These are phyloP conservation scores for Orchestes rusci DNA, from an alignment of 2,888 invertebrate species.

Conservation along the genomic window DNA sequence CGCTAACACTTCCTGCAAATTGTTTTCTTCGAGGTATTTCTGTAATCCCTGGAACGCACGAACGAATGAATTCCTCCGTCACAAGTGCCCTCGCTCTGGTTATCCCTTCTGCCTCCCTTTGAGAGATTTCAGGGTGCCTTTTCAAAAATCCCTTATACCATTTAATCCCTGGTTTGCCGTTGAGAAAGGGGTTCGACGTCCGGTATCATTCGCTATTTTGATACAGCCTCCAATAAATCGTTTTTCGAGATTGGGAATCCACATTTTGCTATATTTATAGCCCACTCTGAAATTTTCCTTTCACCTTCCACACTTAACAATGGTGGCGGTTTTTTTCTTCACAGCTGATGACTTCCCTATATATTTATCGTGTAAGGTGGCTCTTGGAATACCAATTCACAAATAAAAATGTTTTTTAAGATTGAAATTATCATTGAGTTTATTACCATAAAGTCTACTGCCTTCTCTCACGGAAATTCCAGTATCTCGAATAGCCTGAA, in stretches of 20 bases:
- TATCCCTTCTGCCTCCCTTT: constrained; percentile 17
- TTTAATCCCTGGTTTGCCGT: constrained; percentile 14
- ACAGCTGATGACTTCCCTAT: too few relatives aligned
- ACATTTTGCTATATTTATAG: constrained; percentile 30
- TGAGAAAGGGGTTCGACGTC: not conserved
- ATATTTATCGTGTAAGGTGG: too few relatives aligned
- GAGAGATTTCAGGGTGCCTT: constrained; percentile 30
- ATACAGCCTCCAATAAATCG: not conserved
- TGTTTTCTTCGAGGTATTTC: constrained; percentile 9
- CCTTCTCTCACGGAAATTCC: too few relatives aligned
- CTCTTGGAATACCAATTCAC: too few relatives aligned
- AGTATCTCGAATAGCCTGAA: too few relatives aligned
- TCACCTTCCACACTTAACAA: constrained; percentile 25
- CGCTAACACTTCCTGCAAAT: constrained; percentile 7
- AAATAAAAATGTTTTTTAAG: too few relatives aligned
- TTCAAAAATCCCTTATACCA: constrained; percentile 31
- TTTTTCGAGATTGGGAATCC: constrained; percentile 33
- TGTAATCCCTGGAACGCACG: constrained; percentile 22
- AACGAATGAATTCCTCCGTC: constrained; percentile 13
- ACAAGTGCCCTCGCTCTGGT: constrained; percentile 19
- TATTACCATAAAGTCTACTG: too few relatives aligned
- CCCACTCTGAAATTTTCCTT: constrained; percentile 31
- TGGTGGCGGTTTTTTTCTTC: too few relatives aligned
- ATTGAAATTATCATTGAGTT: too few relatives aligned
- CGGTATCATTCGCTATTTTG: not conserved